phyloP scores from a whole-genome alignment of 1,140 invertebrate genomes.

The Lepidurus apus region DNA sequence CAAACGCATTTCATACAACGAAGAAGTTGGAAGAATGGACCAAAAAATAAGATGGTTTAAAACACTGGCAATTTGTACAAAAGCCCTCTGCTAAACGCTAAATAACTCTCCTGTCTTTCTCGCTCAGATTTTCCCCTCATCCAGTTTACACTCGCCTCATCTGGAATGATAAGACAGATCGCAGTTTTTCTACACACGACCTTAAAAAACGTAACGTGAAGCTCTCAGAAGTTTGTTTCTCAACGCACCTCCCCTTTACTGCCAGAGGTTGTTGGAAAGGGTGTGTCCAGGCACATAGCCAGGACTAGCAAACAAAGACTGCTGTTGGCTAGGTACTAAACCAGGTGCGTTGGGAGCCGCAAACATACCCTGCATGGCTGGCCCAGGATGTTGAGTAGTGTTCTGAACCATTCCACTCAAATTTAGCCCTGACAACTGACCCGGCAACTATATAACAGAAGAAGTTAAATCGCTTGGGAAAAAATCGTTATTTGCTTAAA shows the following conservation, averaged over 20 bases:
- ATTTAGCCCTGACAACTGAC: not conserved
- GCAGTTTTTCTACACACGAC: not conserved
- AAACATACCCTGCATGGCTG: constrained; percentile 6
- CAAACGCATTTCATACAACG: not conserved
- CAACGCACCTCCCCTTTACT: not conserved
- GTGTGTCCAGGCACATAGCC: not conserved
- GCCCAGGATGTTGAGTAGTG: not conserved
- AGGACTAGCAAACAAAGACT: not conserved
- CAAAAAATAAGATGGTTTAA: not conserved
- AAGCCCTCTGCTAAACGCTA: not conserved
- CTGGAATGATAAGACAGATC: constrained; percentile 4
- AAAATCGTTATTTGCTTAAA: too few relatives aligned
- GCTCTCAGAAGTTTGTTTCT: not conserved
- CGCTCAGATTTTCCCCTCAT: not conserved
- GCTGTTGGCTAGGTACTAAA: not conserved
- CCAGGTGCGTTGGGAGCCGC: not conserved
- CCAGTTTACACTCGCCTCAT: not conserved
- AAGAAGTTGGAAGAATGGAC: not conserved
- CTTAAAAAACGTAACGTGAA: not conserved
- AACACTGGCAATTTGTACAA: constrained; percentile 13
- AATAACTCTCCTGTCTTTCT: not conserved
- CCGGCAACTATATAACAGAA: not conserved
- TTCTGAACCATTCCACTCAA: not conserved
- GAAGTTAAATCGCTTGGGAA: not conserved
- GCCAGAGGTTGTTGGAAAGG: not conserved